phyloP scores from a whole-genome alignment of 23 tunicate genomes.

The Styela clava region DNA sequence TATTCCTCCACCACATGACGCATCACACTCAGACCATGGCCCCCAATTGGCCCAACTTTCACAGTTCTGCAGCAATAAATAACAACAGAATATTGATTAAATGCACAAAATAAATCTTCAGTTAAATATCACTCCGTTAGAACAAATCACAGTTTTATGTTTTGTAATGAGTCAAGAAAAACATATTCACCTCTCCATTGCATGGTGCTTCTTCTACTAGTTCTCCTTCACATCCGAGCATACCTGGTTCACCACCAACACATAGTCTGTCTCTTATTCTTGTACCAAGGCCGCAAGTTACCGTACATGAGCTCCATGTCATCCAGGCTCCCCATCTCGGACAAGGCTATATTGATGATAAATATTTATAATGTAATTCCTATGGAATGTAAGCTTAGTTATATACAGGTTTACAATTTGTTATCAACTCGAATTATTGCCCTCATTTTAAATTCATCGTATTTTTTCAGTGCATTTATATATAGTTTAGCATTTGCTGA shows the following conservation, averaged over 20 bases:
- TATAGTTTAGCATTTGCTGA: too few species aligned
- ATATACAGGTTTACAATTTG: too few species aligned
- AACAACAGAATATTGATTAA: too few species aligned
- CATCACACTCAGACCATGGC: constrained; percentile 40
- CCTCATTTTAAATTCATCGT: too few species aligned
- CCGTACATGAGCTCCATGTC: constrained; percentile 50
- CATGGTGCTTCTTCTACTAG: constrained; percentile 29
- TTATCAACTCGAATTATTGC: too few species aligned
- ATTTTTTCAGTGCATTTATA: too few species aligned
- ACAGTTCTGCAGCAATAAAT: constrained; percentile 33
- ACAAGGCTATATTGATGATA: constrained; percentile 8
- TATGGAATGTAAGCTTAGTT: too few species aligned
- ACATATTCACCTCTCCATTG: constrained; percentile 55
- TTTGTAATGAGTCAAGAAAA: too few species aligned
- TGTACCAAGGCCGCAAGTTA: constrained; percentile 47
- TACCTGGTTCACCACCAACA: constrained; percentile 59
- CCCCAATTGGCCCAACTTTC: constrained; percentile 55
- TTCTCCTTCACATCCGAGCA: constrained; percentile 65
- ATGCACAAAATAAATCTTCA: too few species aligned
- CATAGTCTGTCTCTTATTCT: constrained; percentile 40
- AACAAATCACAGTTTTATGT: too few species aligned
- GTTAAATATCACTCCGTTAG: too few species aligned
- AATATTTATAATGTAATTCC: too few species aligned
- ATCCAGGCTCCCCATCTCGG: constrained; percentile 43
- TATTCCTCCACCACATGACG: constrained; percentile 62